These are phyloP conservation scores for Sycon ciliatum DNA, from an alignment of 37 sponge, comb jelly and placozoan genomes.

Conservation along the genomic window DNA sequence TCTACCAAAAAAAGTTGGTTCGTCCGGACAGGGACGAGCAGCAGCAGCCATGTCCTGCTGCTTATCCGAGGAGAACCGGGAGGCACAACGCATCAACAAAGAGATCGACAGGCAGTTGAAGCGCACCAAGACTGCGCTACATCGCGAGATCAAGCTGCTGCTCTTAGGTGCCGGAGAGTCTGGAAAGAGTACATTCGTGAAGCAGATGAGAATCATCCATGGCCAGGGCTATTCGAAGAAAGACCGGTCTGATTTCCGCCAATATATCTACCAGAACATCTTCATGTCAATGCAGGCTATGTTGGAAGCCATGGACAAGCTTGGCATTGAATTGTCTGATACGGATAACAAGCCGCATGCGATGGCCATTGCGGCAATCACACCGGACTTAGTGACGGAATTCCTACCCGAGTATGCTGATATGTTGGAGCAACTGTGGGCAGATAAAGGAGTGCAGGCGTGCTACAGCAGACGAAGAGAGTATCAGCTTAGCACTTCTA, in stretches of 20 bases:
- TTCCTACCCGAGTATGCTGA: conserved; percentile 19
- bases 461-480: conserved; percentile 30
- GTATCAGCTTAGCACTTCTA: conserved; percentile 25
- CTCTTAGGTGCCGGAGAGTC: conserved; percentile 33
- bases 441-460: conserved; percentile 21
- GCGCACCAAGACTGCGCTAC: too few relatives aligned
- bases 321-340: conserved; percentile 24
- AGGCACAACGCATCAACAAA: too few relatives aligned
- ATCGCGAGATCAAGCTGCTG: too few relatives aligned
- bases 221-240: conserved; percentile 30
- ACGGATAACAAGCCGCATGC: conserved; percentile 14
- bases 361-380: not conserved
- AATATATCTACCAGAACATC: conserved; percentile 25
- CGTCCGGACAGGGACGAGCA: too few relatives aligned
- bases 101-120: too few relatives aligned
- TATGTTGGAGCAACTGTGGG: conserved; percentile 17
- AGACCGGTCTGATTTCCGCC: conserved; percentile 21
- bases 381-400: not conserved
- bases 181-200: conserved; percentile 48
- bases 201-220: conserved; percentile 42
- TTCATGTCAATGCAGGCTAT: conserved; percentile 15
- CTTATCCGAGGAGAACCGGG: too few relatives aligned
- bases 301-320: conserved; percentile 32
- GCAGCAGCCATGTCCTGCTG: too few relatives aligned
- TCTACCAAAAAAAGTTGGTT: too few relatives aligned